A percentile compares a stretch with the other conserved stretches of the same genome.
Conservation (phyloP, 2,888 invertebrate genomes). For the Apotomis capreana region DNA sequence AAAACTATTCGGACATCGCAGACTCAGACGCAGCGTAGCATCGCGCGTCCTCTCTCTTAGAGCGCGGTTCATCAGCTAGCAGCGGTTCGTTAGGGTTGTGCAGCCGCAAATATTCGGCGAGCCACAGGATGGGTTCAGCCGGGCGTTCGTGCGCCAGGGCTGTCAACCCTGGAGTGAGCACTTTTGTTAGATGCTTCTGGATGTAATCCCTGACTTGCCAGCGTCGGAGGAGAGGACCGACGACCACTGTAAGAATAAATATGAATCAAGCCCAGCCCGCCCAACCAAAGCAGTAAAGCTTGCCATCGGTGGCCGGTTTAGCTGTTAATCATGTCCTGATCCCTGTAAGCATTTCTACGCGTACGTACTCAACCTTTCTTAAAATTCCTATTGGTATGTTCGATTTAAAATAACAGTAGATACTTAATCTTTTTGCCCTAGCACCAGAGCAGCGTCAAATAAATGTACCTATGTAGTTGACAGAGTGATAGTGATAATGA, state of each 20-base stretch:
- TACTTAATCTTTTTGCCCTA: too few species aligned
- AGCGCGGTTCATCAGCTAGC: conserved; percentile 56
- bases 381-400: too few species aligned
- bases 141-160: conserved; percentile 89
- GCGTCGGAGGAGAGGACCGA: conserved; percentile 87
- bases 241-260: conserved; percentile 82
- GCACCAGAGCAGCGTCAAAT: too few species aligned
- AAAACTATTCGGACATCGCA: conserved; percentile 51
- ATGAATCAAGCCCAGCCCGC: not conserved
- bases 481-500: too few species aligned
- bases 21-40: conserved; percentile 66
- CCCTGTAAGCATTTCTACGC: too few species aligned
- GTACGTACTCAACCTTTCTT: too few species aligned
- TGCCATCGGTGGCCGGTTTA: too few species aligned
- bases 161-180: conserved; percentile 84
- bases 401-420: too few species aligned
- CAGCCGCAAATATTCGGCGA: conserved; percentile 89
- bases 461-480: too few species aligned
- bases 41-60: conserved; percentile 57
- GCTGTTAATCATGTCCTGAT: too few species aligned
- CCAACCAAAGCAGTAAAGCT: not conserved
- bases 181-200: conserved; percentile 85
- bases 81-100: conserved; percentile 90
- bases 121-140: conserved; percentile 89
- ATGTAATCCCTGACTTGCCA: conserved; percentile 88